Conservation (phyloP, 1,140 invertebrate genomes). For the Zaprionus gabonicus region DNA sequence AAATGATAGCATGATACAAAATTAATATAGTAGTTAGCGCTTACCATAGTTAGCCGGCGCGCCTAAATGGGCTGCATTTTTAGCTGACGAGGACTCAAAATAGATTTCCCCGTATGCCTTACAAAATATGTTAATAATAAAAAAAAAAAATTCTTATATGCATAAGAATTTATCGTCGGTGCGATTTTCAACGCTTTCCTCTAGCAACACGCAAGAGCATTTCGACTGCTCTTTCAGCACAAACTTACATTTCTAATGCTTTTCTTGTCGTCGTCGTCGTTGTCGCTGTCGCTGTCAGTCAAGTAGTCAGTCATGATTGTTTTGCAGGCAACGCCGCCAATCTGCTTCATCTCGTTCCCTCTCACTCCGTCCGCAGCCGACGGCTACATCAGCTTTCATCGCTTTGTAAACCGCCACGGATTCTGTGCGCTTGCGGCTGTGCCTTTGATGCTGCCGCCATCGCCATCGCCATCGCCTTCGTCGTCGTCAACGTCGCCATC, state of each 20-base stretch:
- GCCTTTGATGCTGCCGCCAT: slow-evolving; percentile 63
- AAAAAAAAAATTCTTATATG: too few relatives aligned
- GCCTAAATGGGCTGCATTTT: too few relatives aligned
- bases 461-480: slow-evolving; percentile 38
- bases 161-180: background rate
- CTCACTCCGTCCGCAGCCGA: slow-evolving; percentile 17
- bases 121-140: too few relatives aligned
- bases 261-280: slow-evolving; percentile 15
- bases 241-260: slow-evolving; percentile 3
- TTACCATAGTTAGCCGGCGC: too few relatives aligned
- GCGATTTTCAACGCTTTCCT: background rate
- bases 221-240: background rate
- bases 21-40: too few relatives aligned
- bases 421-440: slow-evolving; percentile 52
- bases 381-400: slow-evolving; percentile 43
- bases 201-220: background rate
- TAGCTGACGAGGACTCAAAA: too few relatives aligned
- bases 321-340: slow-evolving; percentile 29
- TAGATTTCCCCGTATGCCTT: too few relatives aligned
- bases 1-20: too few relatives aligned
- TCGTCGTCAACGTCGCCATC: slow-evolving; percentile 52
- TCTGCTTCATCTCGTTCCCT: background rate
- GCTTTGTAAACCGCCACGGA: slow-evolving; percentile 37
- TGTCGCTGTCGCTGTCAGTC: slow-evolving; percentile 7
- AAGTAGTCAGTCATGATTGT: slow-evolving; percentile 53